phyloP scores from a whole-genome alignment of 2,797 vertebrate genomes.

The Acrossocheilus fasciatus region DNA sequence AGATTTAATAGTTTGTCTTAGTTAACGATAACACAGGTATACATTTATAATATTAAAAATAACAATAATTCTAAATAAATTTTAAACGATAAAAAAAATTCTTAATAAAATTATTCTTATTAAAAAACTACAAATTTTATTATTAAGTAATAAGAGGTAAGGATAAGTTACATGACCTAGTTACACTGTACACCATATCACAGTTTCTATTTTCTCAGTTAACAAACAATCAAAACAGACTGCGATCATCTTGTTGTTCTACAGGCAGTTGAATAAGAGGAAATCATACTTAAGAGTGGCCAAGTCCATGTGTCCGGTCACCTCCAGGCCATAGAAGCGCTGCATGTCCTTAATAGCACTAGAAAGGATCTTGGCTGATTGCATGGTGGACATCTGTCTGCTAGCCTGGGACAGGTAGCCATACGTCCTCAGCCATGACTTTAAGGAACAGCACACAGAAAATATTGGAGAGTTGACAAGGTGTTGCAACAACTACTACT shows the following conservation, averaged over 20 bases:
- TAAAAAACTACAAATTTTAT: neutral
- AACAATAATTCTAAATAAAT: neutral
- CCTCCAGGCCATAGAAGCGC: slow-evolving; percentile 88
- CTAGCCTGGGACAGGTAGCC: slow-evolving; percentile 54
- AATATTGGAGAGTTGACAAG: slow-evolving; percentile 22
- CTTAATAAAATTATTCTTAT: neutral
- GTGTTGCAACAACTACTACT: neutral
- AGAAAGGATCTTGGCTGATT: slow-evolving; percentile 89
- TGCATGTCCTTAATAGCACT: slow-evolving; percentile 92
- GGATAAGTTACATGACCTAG: neutral
- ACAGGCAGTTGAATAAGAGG: neutral
- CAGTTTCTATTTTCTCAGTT: neutral
- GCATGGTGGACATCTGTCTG: slow-evolving; percentile 87
- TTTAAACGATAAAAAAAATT: neutral
- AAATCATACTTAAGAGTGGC: slow-evolving; percentile 83
- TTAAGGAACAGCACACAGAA: neutral
- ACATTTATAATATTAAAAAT: neutral
- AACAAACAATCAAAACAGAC: neutral
- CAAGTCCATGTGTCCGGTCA: slow-evolving; percentile 86
- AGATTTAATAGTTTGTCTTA: too few relatives aligned
- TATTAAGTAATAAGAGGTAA: neutral
- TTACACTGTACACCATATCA: neutral
- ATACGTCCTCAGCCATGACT: slow-evolving; percentile 60
- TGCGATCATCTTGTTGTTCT: neutral
- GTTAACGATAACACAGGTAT: neutral